phyloP scores from a whole-genome alignment of 2,113 vertebrate species.

The Anoplopoma fimbria region DNA sequence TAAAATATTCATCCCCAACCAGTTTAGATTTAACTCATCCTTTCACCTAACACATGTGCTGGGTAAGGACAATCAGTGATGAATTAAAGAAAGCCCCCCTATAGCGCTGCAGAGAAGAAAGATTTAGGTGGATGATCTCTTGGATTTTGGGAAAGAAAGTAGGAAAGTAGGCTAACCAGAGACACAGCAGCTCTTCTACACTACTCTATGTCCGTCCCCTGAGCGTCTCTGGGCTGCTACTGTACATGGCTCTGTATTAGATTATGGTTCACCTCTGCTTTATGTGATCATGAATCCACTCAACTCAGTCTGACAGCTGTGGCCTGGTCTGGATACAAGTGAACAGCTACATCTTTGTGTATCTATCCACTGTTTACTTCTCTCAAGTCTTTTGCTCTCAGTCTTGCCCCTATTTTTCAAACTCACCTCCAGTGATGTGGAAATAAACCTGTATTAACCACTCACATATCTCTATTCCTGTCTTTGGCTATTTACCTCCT shows the following conservation, averaged over 20 bases:
- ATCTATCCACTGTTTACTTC: slow-evolving; percentile 5
- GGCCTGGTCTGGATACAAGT: slow-evolving; percentile 28
- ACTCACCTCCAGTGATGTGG: slow-evolving; percentile 31
- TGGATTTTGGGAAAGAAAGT: slow-evolving; percentile 13
- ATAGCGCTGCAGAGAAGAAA: background rate
- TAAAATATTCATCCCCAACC: slow-evolving; percentile 77
- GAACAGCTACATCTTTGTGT: slow-evolving; percentile 19
- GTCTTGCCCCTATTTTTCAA: slow-evolving; percentile 22
- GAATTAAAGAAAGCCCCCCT: slow-evolving; percentile 26
- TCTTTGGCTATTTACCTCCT: slow-evolving; percentile 26
- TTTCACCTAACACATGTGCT: slow-evolving; percentile 1
- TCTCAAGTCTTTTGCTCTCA: slow-evolving; percentile 17
- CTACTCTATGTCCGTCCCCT: slow-evolving; percentile 12
- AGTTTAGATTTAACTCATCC: slow-evolving; percentile 44
- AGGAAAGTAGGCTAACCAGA: background rate
- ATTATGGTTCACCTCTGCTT: slow-evolving; percentile 79
- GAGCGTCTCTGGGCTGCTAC: slow-evolving; percentile 46
- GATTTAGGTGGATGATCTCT: slow-evolving; percentile 17
- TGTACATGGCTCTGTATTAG: slow-evolving; percentile 63
- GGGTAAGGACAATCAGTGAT: background rate
- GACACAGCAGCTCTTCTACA: slow-evolving; percentile 30
- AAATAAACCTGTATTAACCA: slow-evolving; percentile 34
- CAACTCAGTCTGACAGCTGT: slow-evolving; percentile 71
- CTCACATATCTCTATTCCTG: slow-evolving; percentile 22
- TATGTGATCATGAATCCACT: slow-evolving; percentile 70